Percentiles rank a stretch among this genome's conserved stretches.
Evolutionary conservation across 2,888 invertebrate species (phyloP).

Genomic region (Callyntrura sp.): DNA sequence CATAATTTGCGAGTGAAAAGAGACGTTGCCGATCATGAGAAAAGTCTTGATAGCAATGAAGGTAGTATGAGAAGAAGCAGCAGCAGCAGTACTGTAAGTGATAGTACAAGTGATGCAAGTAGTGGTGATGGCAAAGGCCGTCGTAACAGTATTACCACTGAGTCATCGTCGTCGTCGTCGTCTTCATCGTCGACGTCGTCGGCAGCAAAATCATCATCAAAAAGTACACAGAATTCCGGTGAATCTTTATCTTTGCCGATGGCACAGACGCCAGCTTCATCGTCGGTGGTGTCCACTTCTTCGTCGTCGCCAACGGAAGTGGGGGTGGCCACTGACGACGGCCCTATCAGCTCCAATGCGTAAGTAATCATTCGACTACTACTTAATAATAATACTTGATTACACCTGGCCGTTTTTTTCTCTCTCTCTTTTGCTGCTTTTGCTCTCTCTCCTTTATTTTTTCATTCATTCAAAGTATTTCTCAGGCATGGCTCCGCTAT

Average conservation of each 20-base stretch:
- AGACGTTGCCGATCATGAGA: conserved; percentile 68
- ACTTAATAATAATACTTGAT: conserved; percentile 7
- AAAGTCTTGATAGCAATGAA: conserved; percentile 14
- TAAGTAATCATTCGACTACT: conserved; percentile 62
- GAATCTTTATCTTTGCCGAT: conserved; percentile 67
- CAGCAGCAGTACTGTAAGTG: not conserved
- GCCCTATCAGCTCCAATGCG: conserved; percentile 75
- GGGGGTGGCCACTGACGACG: conserved; percentile 78
- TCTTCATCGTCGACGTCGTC: conserved; percentile 45
- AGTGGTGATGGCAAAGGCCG: conserved; percentile 35
- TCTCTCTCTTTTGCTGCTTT: conserved; percentile 33
- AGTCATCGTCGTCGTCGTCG: conserved; percentile 70
- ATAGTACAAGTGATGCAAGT: conserved; percentile 43
- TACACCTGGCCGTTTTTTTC: not conserved
- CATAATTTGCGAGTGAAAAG: conserved; percentile 85
- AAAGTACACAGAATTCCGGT: conserved; percentile 76
- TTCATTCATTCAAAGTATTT: conserved; percentile 30
- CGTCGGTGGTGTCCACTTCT: conserved; percentile 58
- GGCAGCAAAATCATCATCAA: conserved; percentile 71
- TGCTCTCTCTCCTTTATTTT: conserved; percentile 5
- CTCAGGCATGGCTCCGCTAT: conserved; percentile 51
- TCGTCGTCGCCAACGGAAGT: conserved; percentile 79
- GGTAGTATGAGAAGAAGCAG: not conserved
- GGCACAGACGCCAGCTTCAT: conserved; percentile 66
- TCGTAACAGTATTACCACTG: conserved; percentile 75